phyloP scores from a whole-genome alignment of 2,113 vertebrate species.

The Baryphthengus martii region DNA sequence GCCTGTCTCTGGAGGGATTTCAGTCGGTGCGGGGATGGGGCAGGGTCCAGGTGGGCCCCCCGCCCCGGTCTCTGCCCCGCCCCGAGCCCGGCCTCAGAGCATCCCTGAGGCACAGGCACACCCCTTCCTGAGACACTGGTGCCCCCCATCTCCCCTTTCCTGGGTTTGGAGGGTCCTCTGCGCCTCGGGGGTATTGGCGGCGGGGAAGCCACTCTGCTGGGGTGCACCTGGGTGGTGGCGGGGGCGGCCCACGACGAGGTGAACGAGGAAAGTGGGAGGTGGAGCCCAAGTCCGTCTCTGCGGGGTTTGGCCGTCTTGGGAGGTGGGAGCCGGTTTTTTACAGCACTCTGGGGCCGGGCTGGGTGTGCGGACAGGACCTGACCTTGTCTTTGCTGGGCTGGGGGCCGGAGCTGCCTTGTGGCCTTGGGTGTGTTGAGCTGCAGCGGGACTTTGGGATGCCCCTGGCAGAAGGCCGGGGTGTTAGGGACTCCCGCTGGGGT shows the following conservation, averaged over 20 bases:
- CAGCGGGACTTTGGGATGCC: background rate
- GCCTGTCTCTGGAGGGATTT: background rate
- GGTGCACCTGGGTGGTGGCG: background rate
- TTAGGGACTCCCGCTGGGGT: background rate
- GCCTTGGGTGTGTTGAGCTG: background rate
- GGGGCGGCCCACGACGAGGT: background rate
- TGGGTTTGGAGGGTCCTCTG: no score
- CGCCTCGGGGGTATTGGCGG: no score
- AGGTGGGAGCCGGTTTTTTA: background rate
- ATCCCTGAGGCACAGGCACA: background rate
- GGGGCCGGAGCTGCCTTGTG: background rate
- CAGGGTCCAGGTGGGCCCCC: background rate
- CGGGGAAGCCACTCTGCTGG: background rate
- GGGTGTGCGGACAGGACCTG: background rate
- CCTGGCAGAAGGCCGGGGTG: background rate
- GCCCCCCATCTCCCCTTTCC: background rate
- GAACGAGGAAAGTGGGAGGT: background rate
- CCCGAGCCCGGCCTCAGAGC: background rate
- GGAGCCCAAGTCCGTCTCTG: background rate
- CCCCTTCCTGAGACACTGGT: background rate
- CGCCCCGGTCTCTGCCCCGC: background rate
- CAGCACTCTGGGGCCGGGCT: background rate
- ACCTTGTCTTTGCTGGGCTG: background rate
- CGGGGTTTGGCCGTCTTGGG: background rate
- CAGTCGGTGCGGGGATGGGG: background rate